Evolutionary conservation across 2,888 invertebrate genomes (phyloP).

Genomic region (Drosophila setosimentum): DNA sequence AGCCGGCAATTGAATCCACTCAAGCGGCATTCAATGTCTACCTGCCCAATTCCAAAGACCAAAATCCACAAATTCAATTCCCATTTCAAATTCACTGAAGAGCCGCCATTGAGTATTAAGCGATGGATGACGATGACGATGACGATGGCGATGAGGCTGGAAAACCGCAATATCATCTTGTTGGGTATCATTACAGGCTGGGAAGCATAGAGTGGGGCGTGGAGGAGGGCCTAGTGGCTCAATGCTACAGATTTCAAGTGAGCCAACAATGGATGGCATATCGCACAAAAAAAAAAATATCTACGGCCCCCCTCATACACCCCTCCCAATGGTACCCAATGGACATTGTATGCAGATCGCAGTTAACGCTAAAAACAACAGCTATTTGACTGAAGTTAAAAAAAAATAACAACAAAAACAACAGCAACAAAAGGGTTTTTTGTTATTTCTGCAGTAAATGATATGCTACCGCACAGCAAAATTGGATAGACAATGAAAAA

Average conservation of each 20-base stretch:
- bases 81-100: slow-evolving; percentile 51
- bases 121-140: slow-evolving; percentile 28
- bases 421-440: slow-evolving; percentile 37
- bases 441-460: slow-evolving; percentile 39
- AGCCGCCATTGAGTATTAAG: slow-evolving; percentile 29
- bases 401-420: slow-evolving; percentile 4
- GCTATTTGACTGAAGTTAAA: slow-evolving; percentile 30
- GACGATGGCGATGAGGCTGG: slow-evolving; percentile 24
- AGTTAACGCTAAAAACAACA: slow-evolving; percentile 29
- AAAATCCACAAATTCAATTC: slow-evolving; percentile 34
- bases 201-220: neutral
- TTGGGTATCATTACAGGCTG: slow-evolving; percentile 67
- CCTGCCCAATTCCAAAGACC: slow-evolving; percentile 57
- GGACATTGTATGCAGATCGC: slow-evolving; percentile 74
- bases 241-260: slow-evolving; percentile 67
- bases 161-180: slow-evolving; percentile 72
- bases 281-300: slow-evolving; percentile 21
- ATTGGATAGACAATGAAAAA: neutral
- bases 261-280: slow-evolving; percentile 58
- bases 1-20: slow-evolving; percentile 59
- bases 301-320: slow-evolving; percentile 2
- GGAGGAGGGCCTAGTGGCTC: slow-evolving; percentile 14
- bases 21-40: slow-evolving; percentile 68
- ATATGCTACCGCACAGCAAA: slow-evolving; percentile 59
- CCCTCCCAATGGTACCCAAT: slow-evolving; percentile 34